Base-by-base conservation (phyloP, 2,113 vertebrate species). In the Strix uralensis region DNA sequence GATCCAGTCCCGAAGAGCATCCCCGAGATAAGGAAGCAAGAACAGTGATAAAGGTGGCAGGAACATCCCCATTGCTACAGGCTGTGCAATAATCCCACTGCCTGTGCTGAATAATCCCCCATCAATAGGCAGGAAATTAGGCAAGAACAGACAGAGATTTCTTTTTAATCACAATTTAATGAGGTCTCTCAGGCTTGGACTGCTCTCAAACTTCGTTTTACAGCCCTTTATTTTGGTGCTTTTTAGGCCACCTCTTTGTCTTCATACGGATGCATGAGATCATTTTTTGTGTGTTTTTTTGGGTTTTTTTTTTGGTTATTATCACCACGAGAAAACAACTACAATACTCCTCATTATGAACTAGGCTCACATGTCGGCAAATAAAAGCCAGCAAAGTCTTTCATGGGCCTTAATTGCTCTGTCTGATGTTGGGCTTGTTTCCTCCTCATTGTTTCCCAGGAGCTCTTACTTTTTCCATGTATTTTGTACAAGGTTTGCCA, bases 91-190 rank as follows among this genome's bases (percentile, higher is more conserved):
- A 73, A 81, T 58, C 75, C 18, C 44, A 7, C 54, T 62, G 73
- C 62, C 26, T 20, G 57, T 3, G 2, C 72, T 70, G 49, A 62
- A 83, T 62, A 71, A 93, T 55, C 22, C 54, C 34, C 51, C 4
- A 2, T 57, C 79, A 87, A 80, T 65, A 86, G 67, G 70, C 92
- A 88, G 91, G 92, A 96, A 92, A 85, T 80, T 46, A 73, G 49
- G 63, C 2, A 2, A 92, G 83, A 82, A 2, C 66, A 83, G 54
- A 54, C 2, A 46, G 59, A 61, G 21, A n/a, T 66, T 93, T 88
- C 74, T 84, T 80, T 57, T 84, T 75, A 91, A 92, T 78, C 92
- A 81, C 66, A 78, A 6, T 77, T 70, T 92, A 87, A 90, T 82
- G 84, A 88, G 69, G 71, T 67, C 62, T 26, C 72, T 73, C 42